A percentile compares a stretch with the other conserved stretches of the same genome.
These are phyloP conservation scores for Myotis pilosus DNA, from an alignment of 2,797 vertebrate genomes.

Conservation along the genomic window DNA sequence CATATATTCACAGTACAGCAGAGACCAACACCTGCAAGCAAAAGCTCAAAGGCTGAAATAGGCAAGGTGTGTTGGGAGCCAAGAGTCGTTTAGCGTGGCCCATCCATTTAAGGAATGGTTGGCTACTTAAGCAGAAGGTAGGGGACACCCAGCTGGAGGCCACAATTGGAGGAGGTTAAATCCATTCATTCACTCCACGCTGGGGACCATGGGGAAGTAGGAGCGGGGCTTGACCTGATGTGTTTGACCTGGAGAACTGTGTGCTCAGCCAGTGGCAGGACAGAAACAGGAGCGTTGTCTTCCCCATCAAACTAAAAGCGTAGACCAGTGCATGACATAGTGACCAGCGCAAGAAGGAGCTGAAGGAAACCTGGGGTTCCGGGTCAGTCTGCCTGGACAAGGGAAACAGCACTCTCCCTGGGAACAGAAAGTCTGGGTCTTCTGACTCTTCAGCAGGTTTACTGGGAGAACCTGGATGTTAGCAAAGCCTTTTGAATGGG, in stretches of 20 bases:
- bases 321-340: background rate
- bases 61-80: no score
- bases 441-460: conserved; percentile 26
- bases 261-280: background rate
- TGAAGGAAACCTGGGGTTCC: background rate
- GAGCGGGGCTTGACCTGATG: background rate
- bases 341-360: background rate
- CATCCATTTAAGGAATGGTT: background rate
- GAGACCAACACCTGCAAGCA: background rate
- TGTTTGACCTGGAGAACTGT: background rate
- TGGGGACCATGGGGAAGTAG: background rate
- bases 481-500: conserved; percentile 51
- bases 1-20: background rate
- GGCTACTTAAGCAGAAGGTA: background rate
- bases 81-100: background rate
- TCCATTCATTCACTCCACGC: background rate
- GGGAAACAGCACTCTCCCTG: background rate
- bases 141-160: no score
- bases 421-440: conserved; percentile 44
- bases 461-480: conserved; percentile 48
- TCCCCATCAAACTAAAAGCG: background rate
- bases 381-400: background rate
- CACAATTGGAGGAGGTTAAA: background rate
- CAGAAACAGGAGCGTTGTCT: background rate
- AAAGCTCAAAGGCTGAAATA: background rate